Percentiles rank a stretch among this genome's conserved stretches.
These are phyloP conservation scores for Sepiola atlantica DNA, from an alignment of 2,888 invertebrate genomes.

Conservation along the genomic window DNA sequence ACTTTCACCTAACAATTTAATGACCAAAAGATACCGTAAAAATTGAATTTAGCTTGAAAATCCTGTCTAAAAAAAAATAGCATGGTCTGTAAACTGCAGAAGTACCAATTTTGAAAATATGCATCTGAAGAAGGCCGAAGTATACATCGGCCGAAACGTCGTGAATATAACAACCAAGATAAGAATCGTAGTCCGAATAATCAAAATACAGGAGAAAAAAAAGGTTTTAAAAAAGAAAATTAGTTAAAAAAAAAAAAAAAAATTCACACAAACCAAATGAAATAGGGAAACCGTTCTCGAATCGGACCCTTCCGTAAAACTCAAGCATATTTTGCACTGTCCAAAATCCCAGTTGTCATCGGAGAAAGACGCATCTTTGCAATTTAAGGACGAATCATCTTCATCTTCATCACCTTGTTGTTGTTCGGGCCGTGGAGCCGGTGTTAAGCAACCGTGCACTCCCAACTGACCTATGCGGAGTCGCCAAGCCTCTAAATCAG, in stretches of 20 bases:
- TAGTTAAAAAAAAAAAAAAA: neutral
- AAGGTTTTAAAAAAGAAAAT: neutral
- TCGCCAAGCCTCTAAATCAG: conserved; percentile 43
- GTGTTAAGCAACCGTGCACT: conserved; percentile 42
- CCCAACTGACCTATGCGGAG: conserved; percentile 45
- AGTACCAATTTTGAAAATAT: too few species aligned
- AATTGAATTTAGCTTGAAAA: too few species aligned
- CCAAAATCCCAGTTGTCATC: conserved; percentile 34
- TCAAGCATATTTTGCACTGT: conserved; percentile 43
- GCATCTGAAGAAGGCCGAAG: too few species aligned
- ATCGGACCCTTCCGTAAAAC: conserved; percentile 47
- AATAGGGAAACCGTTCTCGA: conserved; percentile 42
- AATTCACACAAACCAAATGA: conserved; percentile 34
- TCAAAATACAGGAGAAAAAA: too few species aligned
- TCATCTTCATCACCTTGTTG: neutral
- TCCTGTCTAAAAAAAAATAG: too few species aligned
- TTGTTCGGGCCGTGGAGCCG: neutral
- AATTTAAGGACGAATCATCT: neutral
- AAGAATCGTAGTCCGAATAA: too few species aligned
- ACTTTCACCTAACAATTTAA: too few species aligned
- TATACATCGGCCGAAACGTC: too few species aligned
- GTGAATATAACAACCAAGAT: too few species aligned
- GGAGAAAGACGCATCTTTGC: neutral
- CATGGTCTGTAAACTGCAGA: too few species aligned
- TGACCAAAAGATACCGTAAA: too few species aligned